Evolutionary conservation across 1,140 invertebrate species (phyloP).

Genomic region (Brachionus angularis): DNA sequence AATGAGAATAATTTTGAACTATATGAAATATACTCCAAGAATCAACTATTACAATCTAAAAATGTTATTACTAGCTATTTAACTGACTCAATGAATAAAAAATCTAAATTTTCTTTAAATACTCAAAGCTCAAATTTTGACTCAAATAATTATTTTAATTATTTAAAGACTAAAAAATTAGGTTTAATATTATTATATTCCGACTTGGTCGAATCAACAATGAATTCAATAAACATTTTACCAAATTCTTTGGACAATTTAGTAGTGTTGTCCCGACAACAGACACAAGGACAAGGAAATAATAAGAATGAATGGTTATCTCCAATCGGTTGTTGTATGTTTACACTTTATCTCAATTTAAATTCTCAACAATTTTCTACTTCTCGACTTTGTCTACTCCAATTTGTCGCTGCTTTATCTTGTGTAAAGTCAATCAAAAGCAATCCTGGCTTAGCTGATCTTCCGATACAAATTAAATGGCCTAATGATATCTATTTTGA

Average conservation of each 20-base stretch:
- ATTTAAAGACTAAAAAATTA: constrained; percentile 31
- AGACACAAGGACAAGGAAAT: constrained; percentile 29
- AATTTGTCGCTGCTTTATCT: constrained; percentile 30
- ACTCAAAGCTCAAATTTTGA: constrained; percentile 6
- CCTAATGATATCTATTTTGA: constrained; percentile 41
- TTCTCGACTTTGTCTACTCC: constrained; percentile 5
- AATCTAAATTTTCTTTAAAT: background rate
- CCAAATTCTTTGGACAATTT: constrained; percentile 4
- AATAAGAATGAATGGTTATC: constrained; percentile 41
- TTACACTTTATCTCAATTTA: constrained; percentile 1
- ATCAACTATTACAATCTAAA: constrained; percentile 22
- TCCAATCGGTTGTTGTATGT: constrained; percentile 34
- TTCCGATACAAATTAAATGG: constrained; percentile 22
- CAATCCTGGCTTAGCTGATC: background rate
- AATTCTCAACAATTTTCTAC: constrained; percentile 18
- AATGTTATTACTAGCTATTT: constrained; percentile 37
- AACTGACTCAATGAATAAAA: constrained; percentile 17
- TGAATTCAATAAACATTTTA: constrained; percentile 33
- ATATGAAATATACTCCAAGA: constrained; percentile 23
- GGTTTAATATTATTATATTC: constrained; percentile 35
- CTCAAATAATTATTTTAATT: constrained; percentile 23
- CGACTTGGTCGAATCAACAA: constrained; percentile 35
- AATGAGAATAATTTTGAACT: background rate
- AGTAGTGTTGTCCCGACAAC: constrained; percentile 10
- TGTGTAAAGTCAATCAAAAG: constrained; percentile 22